Percentiles rank a stretch among this genome's conserved stretches.
These are phyloP conservation scores for Mycalesis mineus DNA, from an alignment of 2,888 invertebrate genomes.

Conservation along the genomic window DNA sequence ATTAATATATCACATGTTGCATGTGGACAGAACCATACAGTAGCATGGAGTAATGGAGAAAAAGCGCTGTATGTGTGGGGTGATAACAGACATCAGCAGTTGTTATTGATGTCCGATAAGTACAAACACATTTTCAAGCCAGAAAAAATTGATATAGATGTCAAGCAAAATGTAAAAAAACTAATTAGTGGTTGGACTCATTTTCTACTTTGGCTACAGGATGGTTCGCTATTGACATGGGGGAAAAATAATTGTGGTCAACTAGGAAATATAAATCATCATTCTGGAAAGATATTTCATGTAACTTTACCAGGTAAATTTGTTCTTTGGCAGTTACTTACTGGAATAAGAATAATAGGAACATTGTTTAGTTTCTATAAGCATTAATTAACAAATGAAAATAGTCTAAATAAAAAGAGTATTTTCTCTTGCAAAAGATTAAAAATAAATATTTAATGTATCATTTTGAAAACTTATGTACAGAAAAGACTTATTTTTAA, in stretches of 20 bases:
- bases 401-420: too few relatives aligned
- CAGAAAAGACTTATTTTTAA: too few relatives aligned
- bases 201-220: slow-evolving; percentile 80
- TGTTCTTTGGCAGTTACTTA: background rate
- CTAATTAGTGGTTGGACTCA: slow-evolving; percentile 89
- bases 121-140: slow-evolving; percentile 72
- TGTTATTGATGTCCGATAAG: slow-evolving; percentile 78
- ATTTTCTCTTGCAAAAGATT: too few relatives aligned
- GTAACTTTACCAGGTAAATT: slow-evolving; percentile 61
- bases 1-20: slow-evolving; percentile 80
- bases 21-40: slow-evolving; percentile 90
- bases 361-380: too few relatives aligned
- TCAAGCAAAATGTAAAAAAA: slow-evolving; percentile 74
- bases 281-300: slow-evolving; percentile 51
- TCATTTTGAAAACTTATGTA: too few relatives aligned
- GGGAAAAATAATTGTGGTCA: slow-evolving; percentile 90
- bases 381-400: too few relatives aligned
- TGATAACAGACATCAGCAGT: slow-evolving; percentile 89
- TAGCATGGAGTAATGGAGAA: slow-evolving; percentile 74
- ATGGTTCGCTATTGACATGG: slow-evolving; percentile 84
- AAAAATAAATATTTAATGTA: too few relatives aligned
- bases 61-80: slow-evolving; percentile 87
- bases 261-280: slow-evolving; percentile 72
- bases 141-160: slow-evolving; percentile 75
- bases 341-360: too few relatives aligned